Conservation (phyloP, 2,113 vertebrate species). For the Gyps fulvus region DNA sequence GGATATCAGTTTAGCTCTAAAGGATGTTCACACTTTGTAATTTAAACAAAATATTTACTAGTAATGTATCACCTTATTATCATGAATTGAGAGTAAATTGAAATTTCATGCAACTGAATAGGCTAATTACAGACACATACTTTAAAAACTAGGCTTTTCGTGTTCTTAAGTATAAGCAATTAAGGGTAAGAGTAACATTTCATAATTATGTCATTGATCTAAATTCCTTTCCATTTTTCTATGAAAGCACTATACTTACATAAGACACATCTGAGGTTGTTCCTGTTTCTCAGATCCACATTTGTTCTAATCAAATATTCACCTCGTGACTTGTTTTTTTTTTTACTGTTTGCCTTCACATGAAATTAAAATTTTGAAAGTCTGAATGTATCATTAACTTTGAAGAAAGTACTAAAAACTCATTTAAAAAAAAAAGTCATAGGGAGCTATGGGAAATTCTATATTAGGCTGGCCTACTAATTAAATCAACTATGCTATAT, state of each 20-base stretch:
- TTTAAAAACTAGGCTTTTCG: conserved; percentile 2
- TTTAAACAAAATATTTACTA: conserved; percentile 24
- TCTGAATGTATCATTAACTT: conserved; percentile 14
- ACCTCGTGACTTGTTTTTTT: not conserved
- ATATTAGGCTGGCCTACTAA: conserved; percentile 51
- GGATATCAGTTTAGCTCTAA: not conserved
- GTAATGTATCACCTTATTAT: not conserved
- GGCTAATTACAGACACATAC: conserved; percentile 33
- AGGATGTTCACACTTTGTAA: not conserved
- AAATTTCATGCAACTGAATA: conserved; percentile 13
- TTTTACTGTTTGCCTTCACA: not conserved
- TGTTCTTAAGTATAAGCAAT: conserved; percentile 47
- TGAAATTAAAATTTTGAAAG: conserved; percentile 11
- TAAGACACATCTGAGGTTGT: not conserved
- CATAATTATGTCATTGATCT: conserved; percentile 29
- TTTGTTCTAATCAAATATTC: conserved; percentile 35
- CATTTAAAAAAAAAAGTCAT: not conserved
- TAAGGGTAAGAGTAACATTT: conserved; percentile 34
- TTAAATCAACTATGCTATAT: conserved; percentile 54
- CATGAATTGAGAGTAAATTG: not conserved
- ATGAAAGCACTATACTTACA: not conserved
- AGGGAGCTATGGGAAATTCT: conserved; percentile 26
- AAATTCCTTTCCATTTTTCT: not conserved
- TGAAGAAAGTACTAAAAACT: conserved; percentile 33
- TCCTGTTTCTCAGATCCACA: not conserved